phyloP scores from a whole-genome alignment of 2,113 vertebrate species.

The Cercopithecus mona region DNA sequence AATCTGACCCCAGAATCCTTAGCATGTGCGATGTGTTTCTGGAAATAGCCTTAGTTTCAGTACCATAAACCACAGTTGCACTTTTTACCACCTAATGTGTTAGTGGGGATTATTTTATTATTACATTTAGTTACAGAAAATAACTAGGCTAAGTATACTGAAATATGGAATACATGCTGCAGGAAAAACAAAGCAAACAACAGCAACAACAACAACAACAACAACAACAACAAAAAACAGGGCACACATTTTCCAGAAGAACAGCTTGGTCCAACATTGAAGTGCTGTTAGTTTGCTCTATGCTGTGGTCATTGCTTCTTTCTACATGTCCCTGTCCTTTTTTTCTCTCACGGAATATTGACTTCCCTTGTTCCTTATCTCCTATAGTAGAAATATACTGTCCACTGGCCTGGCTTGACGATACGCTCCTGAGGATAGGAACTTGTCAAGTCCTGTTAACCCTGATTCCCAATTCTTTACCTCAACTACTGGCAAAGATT shows the following conservation, averaged over 20 bases:
- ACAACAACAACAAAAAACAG: background rate
- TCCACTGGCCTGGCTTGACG: background rate
- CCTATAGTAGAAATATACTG: background rate
- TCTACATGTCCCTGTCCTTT: background rate
- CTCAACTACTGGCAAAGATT: background rate
- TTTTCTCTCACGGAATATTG: background rate
- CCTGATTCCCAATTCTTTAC: background rate
- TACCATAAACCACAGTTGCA: background rate
- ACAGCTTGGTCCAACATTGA: background rate
- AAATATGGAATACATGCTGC: background rate
- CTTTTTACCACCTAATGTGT: background rate
- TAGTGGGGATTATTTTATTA: background rate
- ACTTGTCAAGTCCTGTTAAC: background rate
- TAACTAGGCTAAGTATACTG: background rate
- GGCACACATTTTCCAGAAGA: background rate
- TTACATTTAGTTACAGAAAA: background rate
- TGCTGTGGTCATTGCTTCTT: background rate
- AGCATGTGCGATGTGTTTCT: background rate
- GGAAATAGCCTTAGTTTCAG: background rate
- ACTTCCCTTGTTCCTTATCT: background rate
- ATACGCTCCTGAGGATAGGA: too few species aligned
- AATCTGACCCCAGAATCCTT: background rate
- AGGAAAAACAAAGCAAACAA: too few species aligned
- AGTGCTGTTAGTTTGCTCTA: background rate
- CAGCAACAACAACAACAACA: too few species aligned